These are phyloP conservation scores for Pseudobourletiella spinata DNA, from an alignment of 1,140 invertebrate genomes.

Conservation along the genomic window DNA sequence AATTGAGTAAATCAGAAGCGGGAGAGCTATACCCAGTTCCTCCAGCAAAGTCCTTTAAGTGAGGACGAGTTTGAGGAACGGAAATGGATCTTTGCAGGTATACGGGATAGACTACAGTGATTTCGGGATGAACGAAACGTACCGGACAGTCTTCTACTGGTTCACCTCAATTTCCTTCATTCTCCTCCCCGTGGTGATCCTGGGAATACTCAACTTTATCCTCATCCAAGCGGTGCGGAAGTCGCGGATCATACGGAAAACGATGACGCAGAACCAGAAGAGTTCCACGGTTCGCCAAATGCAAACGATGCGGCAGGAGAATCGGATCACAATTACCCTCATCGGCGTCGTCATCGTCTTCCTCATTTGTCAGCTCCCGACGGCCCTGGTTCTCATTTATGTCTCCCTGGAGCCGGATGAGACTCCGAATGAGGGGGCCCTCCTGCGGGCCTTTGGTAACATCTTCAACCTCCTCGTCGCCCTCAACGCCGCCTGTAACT, in stretches of 20 bases:
- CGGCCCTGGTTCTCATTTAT: slow-evolving; percentile 50
- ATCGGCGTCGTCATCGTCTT: slow-evolving; percentile 66
- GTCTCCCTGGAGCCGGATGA: slow-evolving; percentile 35
- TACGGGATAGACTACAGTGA: slow-evolving; percentile 25
- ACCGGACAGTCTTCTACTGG: slow-evolving; percentile 56
- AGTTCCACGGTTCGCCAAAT: slow-evolving; percentile 31
- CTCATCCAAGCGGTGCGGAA: slow-evolving; percentile 52
- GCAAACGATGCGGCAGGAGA: slow-evolving; percentile 49
- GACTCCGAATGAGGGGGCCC: no score
- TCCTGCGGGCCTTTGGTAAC: slow-evolving; percentile 48
- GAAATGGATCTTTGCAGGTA: no score
- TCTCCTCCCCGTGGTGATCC: slow-evolving; percentile 54
- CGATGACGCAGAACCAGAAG: slow-evolving; percentile 32
- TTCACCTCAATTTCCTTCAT: slow-evolving; percentile 57
- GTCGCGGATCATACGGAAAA: slow-evolving; percentile 26
- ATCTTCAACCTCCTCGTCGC: slow-evolving; percentile 62
- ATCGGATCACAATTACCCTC: slow-evolving; percentile 63
- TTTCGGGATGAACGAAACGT: slow-evolving; percentile 48
- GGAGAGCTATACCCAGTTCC: background rate
- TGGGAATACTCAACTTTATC: slow-evolving; percentile 63
- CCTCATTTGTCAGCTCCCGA: slow-evolving; percentile 60
- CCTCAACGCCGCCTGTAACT: slow-evolving; percentile 52
- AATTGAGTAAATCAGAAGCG: background rate
- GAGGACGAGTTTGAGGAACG: no score
- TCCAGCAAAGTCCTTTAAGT: no score